Percentiles rank a stretch among this genome's conserved stretches.
These are phyloP conservation scores for Trididemnum miniatum DNA, from an alignment of 23 tunicate genomes.

Conservation along the genomic window DNA sequence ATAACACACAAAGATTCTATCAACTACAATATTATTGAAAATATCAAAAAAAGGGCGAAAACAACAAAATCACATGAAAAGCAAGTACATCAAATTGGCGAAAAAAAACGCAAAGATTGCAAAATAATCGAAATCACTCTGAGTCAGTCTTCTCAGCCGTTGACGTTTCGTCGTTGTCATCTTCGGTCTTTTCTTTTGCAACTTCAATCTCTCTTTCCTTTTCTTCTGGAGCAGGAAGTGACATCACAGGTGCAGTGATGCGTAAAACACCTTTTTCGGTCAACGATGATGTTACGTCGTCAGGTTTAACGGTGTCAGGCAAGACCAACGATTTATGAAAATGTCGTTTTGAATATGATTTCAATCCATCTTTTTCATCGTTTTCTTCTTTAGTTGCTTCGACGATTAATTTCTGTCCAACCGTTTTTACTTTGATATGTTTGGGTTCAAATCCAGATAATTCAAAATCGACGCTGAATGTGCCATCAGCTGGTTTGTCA, in stretches of 20 bases:
- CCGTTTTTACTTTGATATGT: conserved; percentile 24
- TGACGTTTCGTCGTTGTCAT: not conserved
- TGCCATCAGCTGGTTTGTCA: not conserved
- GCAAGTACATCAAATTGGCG: not conserved
- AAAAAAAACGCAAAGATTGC: not conserved
- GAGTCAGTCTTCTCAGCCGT: not conserved
- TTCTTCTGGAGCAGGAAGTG: conserved; percentile 27
- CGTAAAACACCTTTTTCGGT: conserved; percentile 43
- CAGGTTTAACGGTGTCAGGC: conserved; percentile 26
- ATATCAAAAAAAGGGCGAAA: too few species aligned
- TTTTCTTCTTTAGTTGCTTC: conserved; percentile 20
- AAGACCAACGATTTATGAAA: not conserved
- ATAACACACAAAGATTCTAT: too few species aligned
- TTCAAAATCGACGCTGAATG: not conserved
- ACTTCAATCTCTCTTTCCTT: conserved; percentile 13
- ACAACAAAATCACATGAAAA: not conserved
- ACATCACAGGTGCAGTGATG: conserved; percentile 55
- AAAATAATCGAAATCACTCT: too few species aligned
- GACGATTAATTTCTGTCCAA: conserved; percentile 38
- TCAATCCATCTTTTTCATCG: conserved; percentile 8
- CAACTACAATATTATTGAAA: too few species aligned
- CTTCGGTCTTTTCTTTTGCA: not conserved
- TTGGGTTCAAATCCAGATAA: conserved; percentile 23
- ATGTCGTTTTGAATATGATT: not conserved
- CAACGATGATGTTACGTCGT: conserved; percentile 39